phyloP scores from a whole-genome alignment of 2,888 invertebrate genomes.

The Tetragonisca angustula region DNA sequence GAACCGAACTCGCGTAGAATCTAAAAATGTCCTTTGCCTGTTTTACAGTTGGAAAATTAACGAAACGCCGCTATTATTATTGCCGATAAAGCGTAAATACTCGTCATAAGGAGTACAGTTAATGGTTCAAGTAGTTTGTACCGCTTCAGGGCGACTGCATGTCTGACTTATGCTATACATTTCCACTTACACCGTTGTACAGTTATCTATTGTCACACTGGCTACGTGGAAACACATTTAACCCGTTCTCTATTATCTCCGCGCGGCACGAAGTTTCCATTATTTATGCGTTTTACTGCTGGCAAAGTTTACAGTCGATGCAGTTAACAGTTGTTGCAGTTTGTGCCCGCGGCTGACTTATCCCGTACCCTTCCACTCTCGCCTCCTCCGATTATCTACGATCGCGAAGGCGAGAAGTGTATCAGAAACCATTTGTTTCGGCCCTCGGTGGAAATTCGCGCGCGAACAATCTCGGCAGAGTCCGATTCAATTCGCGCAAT shows the following conservation, averaged over 20 bases:
- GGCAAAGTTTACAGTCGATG: slow-evolving; percentile 44
- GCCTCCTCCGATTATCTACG: slow-evolving; percentile 29
- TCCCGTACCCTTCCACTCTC: slow-evolving; percentile 19
- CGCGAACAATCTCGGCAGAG: neutral
- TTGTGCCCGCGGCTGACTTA: slow-evolving; percentile 47
- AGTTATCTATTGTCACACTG: slow-evolving; percentile 50
- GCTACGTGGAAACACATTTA: slow-evolving; percentile 42
- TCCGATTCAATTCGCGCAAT: neutral
- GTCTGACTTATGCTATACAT: slow-evolving; percentile 32
- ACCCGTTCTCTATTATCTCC: slow-evolving; percentile 36
- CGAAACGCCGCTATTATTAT: no score
- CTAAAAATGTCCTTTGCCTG: no score
- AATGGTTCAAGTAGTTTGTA: slow-evolving; percentile 20
- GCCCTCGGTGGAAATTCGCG: neutral
- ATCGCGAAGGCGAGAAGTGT: neutral
- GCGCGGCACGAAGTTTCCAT: slow-evolving; percentile 33
- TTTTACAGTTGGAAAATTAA: neutral
- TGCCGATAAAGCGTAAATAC: neutral
- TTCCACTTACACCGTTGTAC: slow-evolving; percentile 35
- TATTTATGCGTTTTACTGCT: slow-evolving; percentile 49
- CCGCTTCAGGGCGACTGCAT: neutral
- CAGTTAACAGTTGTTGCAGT: slow-evolving; percentile 52
- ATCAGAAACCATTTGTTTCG: slow-evolving; percentile 6
- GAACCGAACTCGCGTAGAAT: no score
- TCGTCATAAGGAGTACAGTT: slow-evolving; percentile 8